Base-by-base conservation (phyloP, 1,140 invertebrate species). In the Caenorhabditis inopinata region DNA sequence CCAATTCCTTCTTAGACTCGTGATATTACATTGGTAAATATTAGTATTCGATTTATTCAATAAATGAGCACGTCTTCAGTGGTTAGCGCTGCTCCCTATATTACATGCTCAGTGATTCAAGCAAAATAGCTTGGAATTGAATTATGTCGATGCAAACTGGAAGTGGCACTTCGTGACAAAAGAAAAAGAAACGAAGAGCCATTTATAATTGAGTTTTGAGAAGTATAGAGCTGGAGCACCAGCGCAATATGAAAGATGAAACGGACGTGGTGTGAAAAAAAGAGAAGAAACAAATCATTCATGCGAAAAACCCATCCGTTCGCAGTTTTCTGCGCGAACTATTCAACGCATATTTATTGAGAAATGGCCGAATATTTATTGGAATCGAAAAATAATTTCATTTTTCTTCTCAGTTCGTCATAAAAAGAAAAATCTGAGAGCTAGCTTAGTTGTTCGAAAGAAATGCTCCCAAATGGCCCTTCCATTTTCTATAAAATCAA, bases 201-300 rank as follows among this genome's bases (percentile, higher is more conserved):
- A 42, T 68, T 68, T 68, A 68, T 68, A 38, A 68, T 68, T 68
- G 58, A 29, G n/a, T 68, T 68, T 68, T 18, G 1, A 12, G 27
- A 21, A 68, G n/a, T n/a, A n/a, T n/a, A n/a, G n/a, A n/a, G n/a
- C n/a, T n/a, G n/a, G n/a, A n/a, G n/a, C n/a, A n/a, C n/a, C n/a
- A n/a, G n/a, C n/a, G n/a, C n/a, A 68, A 2, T 58, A 58, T 29
- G 0, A 29, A 58, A 18, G 51, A 58, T 23, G n/a, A 25, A 29
- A 58, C 29, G 27, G 14, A 32, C 11, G n/a, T 9, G n/a, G 12
- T 68, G 3, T 23, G 48, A 51, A n/a, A 62, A n/a, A 62, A 29
- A 21, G 25, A 42, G n/a, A 12, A 7, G 58, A 58, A n/a, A 58
- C 58, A n/a, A 18, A 42, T 42, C 38, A 68, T 68, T 68, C n/a